Evolutionary conservation across 2,797 vertebrate genomes (phyloP), one percentile per base, ranked within the genome.

Genomic region (Psittacula echo): DNA sequence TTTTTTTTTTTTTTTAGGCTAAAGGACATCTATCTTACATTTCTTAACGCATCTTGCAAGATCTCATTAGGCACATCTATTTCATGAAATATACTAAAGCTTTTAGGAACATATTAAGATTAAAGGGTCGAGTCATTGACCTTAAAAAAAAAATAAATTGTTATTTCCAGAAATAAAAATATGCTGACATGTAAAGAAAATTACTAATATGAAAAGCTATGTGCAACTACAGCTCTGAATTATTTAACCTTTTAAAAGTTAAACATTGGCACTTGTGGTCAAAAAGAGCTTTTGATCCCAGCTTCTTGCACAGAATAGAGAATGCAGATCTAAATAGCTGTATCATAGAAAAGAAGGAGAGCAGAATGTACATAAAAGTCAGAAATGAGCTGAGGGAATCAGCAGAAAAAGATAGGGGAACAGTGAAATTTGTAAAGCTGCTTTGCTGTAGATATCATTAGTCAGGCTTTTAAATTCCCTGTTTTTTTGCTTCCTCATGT

Each of bases 261-360:
- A 84, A 26, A 61, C 75, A 34, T 17, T 54, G 53, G 15, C 48
- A 78, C 11, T 54, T 50, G 30, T 27, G 30, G 10, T 70, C 45
- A 88, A 73, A 77, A 87, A 68, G 29, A 54, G 8, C 11, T 83
- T 94, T 85, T 95, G 70, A 86, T 81, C 48, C n/a, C 56, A 81
- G 12, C 21, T 95, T 81, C 32, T 32, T 56, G 44, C 41, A 56
- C 44, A 74, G 61, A 68, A 77, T 61, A 77, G 24, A 79, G 67
- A 86, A 83, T 37, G 27, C 27, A 78, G 30, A 60, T 41, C 41
- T 88, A 53, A 86, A 80, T 42, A 91, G 12, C 47, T 51, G 42
- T n/a, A 65, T 45, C 53, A 66, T 12, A 47, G 27, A 71, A 70
- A 71, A 85, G 42, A 80, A 87, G 9, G 5, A 34, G 56, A 90